These are phyloP conservation scores for Noctua pronuba DNA, from an alignment of 2,888 invertebrate species.

Conservation along the genomic window DNA sequence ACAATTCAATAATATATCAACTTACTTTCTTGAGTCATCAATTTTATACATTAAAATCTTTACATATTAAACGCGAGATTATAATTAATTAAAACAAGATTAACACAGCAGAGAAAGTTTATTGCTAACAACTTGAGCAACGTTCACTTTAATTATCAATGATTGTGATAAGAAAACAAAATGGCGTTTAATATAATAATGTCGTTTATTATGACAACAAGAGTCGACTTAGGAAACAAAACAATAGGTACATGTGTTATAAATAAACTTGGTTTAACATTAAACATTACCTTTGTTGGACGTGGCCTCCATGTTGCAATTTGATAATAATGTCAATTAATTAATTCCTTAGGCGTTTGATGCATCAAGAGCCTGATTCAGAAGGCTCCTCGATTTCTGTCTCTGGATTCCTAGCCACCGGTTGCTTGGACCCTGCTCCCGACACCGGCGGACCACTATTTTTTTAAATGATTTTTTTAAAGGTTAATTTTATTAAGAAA, in stretches of 20 bases:
- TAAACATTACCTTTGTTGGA: conserved; percentile 40
- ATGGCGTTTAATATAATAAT: conserved; percentile 24
- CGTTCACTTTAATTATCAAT: conserved; percentile 22
- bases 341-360: not conserved
- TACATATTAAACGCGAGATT: not conserved
- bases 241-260: conserved; percentile 20
- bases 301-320: not conserved
- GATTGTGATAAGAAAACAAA: conserved; percentile 42
- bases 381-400: not conserved
- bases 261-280: conserved; percentile 20
- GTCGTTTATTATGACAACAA: conserved; percentile 17
- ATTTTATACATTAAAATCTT: conserved; percentile 11
- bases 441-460: not conserved
- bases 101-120: conserved; percentile 37
- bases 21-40: conserved; percentile 11
- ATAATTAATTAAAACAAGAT: not conserved
- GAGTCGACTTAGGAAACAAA: conserved; percentile 21
- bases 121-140: conserved; percentile 9
- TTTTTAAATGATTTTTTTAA: no score
- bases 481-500: no score
- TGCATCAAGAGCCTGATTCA: not conserved
- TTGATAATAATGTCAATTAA: not conserved
- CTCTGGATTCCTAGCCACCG: not conserved
- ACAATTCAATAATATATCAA: not conserved
- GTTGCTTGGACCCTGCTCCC: not conserved